These are phyloP conservation scores for Augochlorella aurata DNA, from an alignment of 2,888 invertebrate genomes.

Conservation along the genomic window DNA sequence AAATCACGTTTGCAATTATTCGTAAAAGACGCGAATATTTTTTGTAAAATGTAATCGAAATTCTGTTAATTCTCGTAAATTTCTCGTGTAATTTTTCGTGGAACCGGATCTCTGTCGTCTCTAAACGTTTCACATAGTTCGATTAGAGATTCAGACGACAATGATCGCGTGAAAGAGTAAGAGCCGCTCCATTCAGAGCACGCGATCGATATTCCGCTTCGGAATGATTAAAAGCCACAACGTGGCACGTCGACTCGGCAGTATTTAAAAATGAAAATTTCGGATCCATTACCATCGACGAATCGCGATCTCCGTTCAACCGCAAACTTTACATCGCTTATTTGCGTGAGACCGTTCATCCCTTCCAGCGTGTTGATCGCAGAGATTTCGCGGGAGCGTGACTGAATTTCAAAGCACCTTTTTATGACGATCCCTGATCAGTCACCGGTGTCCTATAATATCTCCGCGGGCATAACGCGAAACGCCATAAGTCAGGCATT, in stretches of 20 bases:
- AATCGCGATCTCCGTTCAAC: not conserved
- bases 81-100: too few relatives aligned
- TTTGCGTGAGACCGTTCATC: not conserved
- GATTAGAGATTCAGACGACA: conserved; percentile 1
- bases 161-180: not conserved
- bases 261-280: conserved; percentile 35
- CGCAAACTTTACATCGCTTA: conserved; percentile 15
- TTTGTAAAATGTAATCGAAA: too few relatives aligned
- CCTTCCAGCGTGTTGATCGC: not conserved
- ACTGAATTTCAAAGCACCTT: not conserved
- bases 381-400: not conserved
- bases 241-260: conserved; percentile 11
- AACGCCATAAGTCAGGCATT: not conserved
- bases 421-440: not conserved
- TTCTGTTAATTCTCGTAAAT: too few relatives aligned
- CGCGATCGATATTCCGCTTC: conserved; percentile 24
- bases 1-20: too few relatives aligned
- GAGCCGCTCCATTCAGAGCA: not conserved
- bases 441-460: not conserved
- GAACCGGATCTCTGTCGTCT: too few relatives aligned
- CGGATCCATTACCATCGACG: conserved; percentile 16
- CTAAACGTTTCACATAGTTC: too few relatives aligned
- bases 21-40: too few relatives aligned
- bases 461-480: not conserved
- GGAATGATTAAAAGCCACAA: conserved; percentile 27